Percentiles rank a stretch among this genome's conserved stretches.
phyloP scores from a whole-genome alignment of 2,888 invertebrate species.

The Drosophila differens region DNA sequence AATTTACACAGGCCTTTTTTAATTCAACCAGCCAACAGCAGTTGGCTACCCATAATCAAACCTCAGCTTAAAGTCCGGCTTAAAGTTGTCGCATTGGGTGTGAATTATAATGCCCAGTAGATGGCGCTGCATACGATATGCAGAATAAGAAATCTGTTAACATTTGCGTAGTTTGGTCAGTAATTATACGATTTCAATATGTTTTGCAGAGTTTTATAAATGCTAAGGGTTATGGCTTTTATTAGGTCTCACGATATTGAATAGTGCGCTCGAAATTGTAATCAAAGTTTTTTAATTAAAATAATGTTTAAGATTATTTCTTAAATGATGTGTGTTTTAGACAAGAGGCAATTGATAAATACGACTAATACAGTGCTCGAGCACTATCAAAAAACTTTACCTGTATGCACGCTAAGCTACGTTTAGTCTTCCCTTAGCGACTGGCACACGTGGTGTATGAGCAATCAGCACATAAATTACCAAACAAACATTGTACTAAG shows the following conservation, averaged over 20 bases:
- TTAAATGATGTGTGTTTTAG: neutral
- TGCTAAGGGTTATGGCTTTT: neutral
- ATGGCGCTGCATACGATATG: neutral
- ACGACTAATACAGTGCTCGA: neutral
- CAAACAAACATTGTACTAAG: slow-evolving; percentile 44
- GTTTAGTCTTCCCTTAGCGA: slow-evolving; percentile 34
- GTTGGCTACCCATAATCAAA: neutral
- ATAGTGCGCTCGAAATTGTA: neutral
- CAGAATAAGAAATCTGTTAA: neutral
- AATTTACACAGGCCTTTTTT: slow-evolving; percentile 60
- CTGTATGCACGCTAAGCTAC: slow-evolving; percentile 29
- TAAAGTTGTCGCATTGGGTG: slow-evolving; percentile 24
- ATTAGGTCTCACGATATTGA: neutral
- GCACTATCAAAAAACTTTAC: neutral
- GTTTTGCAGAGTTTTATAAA: neutral
- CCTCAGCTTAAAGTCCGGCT: slow-evolving; percentile 14
- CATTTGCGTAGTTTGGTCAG: neutral
- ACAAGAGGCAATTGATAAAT: neutral
- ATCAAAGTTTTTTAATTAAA: neutral
- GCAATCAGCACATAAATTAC: slow-evolving; percentile 71
- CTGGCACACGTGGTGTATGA: slow-evolving; percentile 67
- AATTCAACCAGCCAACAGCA: neutral
- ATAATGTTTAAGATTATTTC: neutral
- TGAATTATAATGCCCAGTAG: slow-evolving; percentile 7
- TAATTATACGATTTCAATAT: neutral